Conservation (phyloP, 2,888 invertebrate genomes). For the Eilema caniola region DNA sequence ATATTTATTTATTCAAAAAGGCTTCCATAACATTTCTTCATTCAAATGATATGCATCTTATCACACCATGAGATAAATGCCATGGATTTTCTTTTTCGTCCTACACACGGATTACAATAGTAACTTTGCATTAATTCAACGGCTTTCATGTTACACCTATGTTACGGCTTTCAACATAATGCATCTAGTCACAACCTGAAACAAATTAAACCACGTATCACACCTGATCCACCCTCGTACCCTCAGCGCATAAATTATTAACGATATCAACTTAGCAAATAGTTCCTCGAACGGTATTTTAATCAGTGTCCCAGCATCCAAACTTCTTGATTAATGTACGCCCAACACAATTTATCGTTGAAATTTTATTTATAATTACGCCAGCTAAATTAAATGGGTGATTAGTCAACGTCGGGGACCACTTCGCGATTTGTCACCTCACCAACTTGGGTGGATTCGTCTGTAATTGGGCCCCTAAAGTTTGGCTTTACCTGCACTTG, state of each 20-base stretch:
- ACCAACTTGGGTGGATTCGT: slow-evolving; percentile 79
- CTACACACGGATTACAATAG: background rate
- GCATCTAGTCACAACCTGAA: slow-evolving; percentile 38
- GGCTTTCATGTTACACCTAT: slow-evolving; percentile 8
- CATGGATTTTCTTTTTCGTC: background rate
- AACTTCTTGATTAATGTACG: slow-evolving; percentile 87
- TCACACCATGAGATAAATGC: too few relatives aligned
- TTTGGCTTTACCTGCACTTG: slow-evolving; percentile 75
- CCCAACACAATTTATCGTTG: slow-evolving; percentile 82
- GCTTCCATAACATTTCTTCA: too few relatives aligned
- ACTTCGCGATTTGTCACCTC: slow-evolving; percentile 85
- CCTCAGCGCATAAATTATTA: slow-evolving; percentile 83
- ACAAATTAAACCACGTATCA: slow-evolving; percentile 62
- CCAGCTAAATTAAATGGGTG: slow-evolving; percentile 82
- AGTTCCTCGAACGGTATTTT: slow-evolving; percentile 86
- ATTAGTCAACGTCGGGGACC: slow-evolving; percentile 85
- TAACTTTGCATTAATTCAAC: background rate
- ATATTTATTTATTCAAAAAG: too few relatives aligned
- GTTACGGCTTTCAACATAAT: slow-evolving; percentile 24
- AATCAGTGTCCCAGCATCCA: slow-evolving; percentile 82
- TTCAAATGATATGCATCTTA: too few relatives aligned
- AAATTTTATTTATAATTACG: slow-evolving; percentile 87
- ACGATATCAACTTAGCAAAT: slow-evolving; percentile 85
- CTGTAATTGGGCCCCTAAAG: slow-evolving; percentile 82
- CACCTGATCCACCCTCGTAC: slow-evolving; percentile 74